Base-by-base conservation (phyloP, 2,888 invertebrate species). In the Campoletis raptor region DNA sequence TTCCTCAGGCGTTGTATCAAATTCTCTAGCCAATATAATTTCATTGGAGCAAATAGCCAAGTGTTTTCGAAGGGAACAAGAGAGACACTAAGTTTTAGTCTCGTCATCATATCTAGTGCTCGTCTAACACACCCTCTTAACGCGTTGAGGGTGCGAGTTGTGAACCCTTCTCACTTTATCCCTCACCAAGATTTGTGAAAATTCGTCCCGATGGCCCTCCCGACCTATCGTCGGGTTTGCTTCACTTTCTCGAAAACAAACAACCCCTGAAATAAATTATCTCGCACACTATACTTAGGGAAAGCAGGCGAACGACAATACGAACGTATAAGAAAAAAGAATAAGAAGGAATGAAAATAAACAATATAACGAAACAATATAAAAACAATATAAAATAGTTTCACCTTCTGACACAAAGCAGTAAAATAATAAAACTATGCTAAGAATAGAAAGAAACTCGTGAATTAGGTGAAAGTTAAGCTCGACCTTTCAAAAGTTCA, bases 171-270 rank as follows among this genome's bases (percentile, higher is more conserved):
- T 21, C 36, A 54, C 15, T 78, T 45, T 67, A 54, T 78, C 66
- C 42, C n/a, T 77, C 66, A 36, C 37, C 57, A 66, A 61, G 73
- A 73, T 82, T 78, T 48, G 78, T 70, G 74, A 74, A 79, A 74
- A 85, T 85, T 78, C 79, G 79, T 85, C 78, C 54, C 21, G 67
- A 77, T 81, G 61, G n/a, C 57, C 64, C 52, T 72, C 40, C 64
- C 48, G 40, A 24, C 73, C 30, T n/a, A 67, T 67, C 7, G 6
- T 15, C 0, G 36, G 30, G 18, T 10, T 37, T 66, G 67, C 54
- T 74, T 67, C 42, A 73, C 54, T 77, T 81, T 73, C 73, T 21
- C 78, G 78, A 81, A 78, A 85, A 81, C 85, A 85, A 85, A 85
- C 78, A 81, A 78, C 67, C 52, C 52, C 57, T 12, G 54, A 24